phyloP scores from a whole-genome alignment of 2,797 vertebrate genomes.

The Paguma larvata region DNA sequence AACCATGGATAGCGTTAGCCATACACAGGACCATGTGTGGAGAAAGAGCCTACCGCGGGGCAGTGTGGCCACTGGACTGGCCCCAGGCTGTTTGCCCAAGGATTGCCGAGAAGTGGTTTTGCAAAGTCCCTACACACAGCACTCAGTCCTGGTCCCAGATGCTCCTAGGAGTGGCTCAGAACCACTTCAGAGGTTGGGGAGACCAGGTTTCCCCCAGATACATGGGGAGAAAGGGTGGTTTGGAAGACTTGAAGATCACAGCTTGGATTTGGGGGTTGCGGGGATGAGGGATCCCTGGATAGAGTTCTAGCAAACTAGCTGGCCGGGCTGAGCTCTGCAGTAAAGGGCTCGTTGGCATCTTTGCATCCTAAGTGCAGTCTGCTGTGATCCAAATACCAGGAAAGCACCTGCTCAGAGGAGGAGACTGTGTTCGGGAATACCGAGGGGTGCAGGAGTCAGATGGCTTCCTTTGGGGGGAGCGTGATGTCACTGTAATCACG shows the following conservation, averaged over 20 bases:
- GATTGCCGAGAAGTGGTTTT: neutral
- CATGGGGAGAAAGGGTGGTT: neutral
- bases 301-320: neutral
- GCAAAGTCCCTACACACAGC: no score
- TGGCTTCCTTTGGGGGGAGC: neutral
- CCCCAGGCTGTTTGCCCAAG: neutral
- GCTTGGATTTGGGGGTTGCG: neutral
- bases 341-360: accelerated
- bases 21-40: neutral
- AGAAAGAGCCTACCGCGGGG: neutral
- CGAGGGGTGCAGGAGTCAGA: neutral
- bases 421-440: neutral
- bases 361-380: neutral
- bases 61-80: neutral
- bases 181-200: neutral
- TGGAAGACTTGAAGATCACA: neutral
- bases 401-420: neutral
- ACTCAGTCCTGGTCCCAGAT: neutral
- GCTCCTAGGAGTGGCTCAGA: neutral
- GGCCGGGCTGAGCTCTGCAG: neutral
- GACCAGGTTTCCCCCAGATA: neutral
- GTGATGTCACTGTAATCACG: neutral
- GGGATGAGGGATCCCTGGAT: neutral
- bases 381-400: neutral
- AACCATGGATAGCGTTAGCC: neutral